Base-by-base conservation (phyloP, 2,888 invertebrate genomes). In the Cerastis rubricosa region DNA sequence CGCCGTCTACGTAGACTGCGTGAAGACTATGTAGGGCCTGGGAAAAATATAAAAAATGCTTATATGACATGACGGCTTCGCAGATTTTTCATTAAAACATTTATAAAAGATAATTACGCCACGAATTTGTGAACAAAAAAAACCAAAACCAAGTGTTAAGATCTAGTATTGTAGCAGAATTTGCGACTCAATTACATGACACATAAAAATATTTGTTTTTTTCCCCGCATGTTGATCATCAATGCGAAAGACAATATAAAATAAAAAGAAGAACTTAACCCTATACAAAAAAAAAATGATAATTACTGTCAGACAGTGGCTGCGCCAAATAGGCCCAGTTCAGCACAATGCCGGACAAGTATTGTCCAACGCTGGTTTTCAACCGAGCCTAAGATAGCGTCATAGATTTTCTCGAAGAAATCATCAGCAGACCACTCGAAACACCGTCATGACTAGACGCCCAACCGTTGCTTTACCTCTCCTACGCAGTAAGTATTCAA, bases 1-100 rank as follows among this genome's bases (percentile, higher is more conserved):
- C 94, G 22, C 99, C 99, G 94, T 99, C 99, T 90, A 99, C 99
- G 93, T 99, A 98, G 98, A 99, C 99, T 87, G 98, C 98, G 97
- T 99, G 99, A 80, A 99, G 97, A 84, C 99, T 99, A 95, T 98
- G 98, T 90, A 99, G 97, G 45, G 99, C 98, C 97, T 99, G 97
- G 0, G 11, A 6, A 25, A 2, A 0, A 1, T 40, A 22, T 0
- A 40, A 45, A 11, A 0, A 40, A 19, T 43, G n/a, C 8, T 47
- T 29, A 35, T 43, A 19, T 17, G 0, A 64, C 8, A 43, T n/a
- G 8, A 8, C n/a, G n/a, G n/a, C n/a, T 14, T n/a, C 12, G 35
- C 63, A 22, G 35, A 40, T 22, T 63, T 22, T 63, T 40, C 6
- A 1, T 7, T 57, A 57, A 25, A 19, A 29, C 1, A 4, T 29